Evolutionary conservation across 1,140 invertebrate species (phyloP).

Genomic region (Colletes latitarsis): DNA sequence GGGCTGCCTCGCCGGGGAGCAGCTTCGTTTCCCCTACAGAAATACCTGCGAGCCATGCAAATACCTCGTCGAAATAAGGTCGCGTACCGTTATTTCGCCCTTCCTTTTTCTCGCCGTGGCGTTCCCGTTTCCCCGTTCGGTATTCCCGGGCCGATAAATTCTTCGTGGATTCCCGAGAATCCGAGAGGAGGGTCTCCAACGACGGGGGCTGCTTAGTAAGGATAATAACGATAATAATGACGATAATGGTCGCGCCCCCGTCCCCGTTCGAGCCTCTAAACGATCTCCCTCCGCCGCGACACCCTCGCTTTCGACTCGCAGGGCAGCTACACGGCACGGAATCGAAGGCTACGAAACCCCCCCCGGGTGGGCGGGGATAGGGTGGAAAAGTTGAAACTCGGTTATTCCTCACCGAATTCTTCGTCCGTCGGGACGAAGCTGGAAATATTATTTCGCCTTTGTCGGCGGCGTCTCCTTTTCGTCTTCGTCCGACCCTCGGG

Average conservation of each 20-base stretch:
- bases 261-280: background rate
- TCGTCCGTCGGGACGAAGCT: conserved; percentile 35
- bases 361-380: background rate
- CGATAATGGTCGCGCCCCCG: conserved; percentile 47
- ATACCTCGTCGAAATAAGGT: conserved; percentile 62
- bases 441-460: conserved; percentile 61
- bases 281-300: background rate
- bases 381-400: conserved; percentile 43
- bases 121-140: conserved; percentile 35
- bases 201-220: conserved; percentile 51
- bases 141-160: conserved; percentile 61
- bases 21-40: conserved; percentile 21
- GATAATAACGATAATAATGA: conserved; percentile 66
- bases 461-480: background rate
- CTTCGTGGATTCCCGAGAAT: conserved; percentile 49
- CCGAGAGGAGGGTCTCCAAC: conserved; percentile 3
- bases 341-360: background rate
- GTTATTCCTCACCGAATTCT: conserved; percentile 60
- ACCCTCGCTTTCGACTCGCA: background rate
- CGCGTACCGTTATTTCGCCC: conserved; percentile 59
- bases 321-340: conserved; percentile 3
- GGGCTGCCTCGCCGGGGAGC: background rate
- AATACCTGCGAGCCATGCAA: conserved; percentile 63
- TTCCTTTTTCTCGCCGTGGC: conserved; percentile 42
- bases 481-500: background rate